Base-by-base conservation (phyloP, 2,797 vertebrate species). In the Okamejei kenojei region DNA sequence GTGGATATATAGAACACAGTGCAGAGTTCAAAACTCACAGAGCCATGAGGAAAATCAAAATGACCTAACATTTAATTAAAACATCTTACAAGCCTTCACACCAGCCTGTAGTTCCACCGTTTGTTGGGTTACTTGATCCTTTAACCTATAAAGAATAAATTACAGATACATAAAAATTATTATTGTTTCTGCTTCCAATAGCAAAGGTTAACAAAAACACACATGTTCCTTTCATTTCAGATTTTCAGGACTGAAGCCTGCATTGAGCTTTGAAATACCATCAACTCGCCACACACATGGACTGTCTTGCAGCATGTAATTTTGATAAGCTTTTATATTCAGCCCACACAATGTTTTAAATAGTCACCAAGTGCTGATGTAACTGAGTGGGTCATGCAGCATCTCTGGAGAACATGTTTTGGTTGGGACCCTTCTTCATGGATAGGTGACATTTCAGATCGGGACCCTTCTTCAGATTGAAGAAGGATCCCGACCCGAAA, bases 41-140 rank as follows among this genome's bases (percentile, higher is more conserved):
- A 68, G 1, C 29, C 9, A 15, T 15, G 23, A 54, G 9, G 23
- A 23, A 35, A 38, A 91, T 35, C 35, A 26, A 91, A 26, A 29
- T 91, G 35, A 73, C 68, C 7, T 74, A 11, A 80, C 13, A 74
- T 6, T 45, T 11, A 92, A 76, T 54, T 32, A 94, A 94, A 94
- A 93, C 77, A 1, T n/a, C 94, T 95, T 94, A 96, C 96, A 7
- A 93, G 94, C 15, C 8, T 77, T 73, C 58, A 94, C 3, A 2
- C 93, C 77, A 0, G 93, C 45, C 32, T 94, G 94, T 73, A 91
- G 95, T 77, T 96, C 96, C 93, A 93, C 58, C 6, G 95, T 93
- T 32, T 96, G 96, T n/a, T 96, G 96, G 77, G 94, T 95, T 32
- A 95, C 93, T 90, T 95, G 95, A 23, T 95, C 93, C 93, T 93